Conservation (phyloP, 2,888 invertebrate genomes). For the Troides helena region DNA sequence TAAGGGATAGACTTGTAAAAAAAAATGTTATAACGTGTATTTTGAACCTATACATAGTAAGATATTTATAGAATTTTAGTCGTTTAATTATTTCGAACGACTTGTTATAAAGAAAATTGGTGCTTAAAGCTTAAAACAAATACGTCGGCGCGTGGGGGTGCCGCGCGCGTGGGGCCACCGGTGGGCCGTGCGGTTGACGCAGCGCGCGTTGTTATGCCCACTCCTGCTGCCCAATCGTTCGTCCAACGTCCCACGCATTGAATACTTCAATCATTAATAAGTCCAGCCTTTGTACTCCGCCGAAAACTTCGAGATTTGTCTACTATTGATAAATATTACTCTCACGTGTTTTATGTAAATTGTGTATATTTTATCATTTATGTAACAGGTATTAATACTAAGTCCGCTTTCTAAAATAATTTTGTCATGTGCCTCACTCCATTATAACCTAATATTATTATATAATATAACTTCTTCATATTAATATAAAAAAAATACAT, state of each 20-base stretch:
- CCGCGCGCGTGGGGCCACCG: neutral
- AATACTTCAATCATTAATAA: neutral
- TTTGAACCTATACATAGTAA: constrained; percentile 80
- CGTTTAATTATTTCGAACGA: constrained; percentile 81
- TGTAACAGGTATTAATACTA: no score
- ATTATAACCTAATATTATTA: no score
- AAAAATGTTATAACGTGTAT: constrained; percentile 77
- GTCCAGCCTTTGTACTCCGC: no score
- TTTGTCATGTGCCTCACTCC: no score
- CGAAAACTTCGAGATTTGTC: no score
- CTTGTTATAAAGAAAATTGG: constrained; percentile 81
- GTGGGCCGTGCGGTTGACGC: constrained; percentile 72
- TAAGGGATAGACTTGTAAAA: constrained; percentile 77
- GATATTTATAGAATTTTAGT: constrained; percentile 80
- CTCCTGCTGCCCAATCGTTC: constrained; percentile 54
- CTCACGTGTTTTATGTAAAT: no score
- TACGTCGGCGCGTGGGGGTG: constrained; percentile 41
- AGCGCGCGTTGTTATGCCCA: constrained; percentile 78
- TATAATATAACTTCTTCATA: no score
- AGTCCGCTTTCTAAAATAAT: no score
- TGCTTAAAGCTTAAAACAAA: constrained; percentile 78
- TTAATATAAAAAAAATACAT: no score
- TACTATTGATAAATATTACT: no score
- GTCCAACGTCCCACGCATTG: constrained; percentile 6
- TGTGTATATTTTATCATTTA: no score